Percentiles rank a stretch among this genome's conserved stretches.
Evolutionary conservation across 2,888 invertebrate genomes (phyloP).

Genomic region (Tipula confusa): DNA sequence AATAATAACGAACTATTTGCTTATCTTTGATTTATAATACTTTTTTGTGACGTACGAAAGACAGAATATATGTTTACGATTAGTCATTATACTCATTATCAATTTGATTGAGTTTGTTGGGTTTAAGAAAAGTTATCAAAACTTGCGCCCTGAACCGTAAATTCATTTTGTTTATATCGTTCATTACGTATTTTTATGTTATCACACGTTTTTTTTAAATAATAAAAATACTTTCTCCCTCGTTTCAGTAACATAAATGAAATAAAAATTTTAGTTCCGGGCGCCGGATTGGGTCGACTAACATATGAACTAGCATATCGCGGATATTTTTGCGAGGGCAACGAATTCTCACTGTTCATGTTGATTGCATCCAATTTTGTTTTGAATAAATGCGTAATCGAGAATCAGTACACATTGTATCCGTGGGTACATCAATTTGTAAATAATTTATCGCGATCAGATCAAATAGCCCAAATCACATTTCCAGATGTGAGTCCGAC

Average conservation of each 20-base stretch:
- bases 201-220: no score
- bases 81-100: not conserved
- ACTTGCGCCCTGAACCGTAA: not conserved
- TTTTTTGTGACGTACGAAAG: not conserved
- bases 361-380: constrained; percentile 94
- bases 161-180: not conserved
- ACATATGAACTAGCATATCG: constrained; percentile 88
- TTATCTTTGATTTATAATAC: not conserved
- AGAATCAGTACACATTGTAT: constrained; percentile 75
- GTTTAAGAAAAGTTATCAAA: not conserved
- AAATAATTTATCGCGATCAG: constrained; percentile 76
- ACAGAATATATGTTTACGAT: not conserved
- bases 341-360: constrained; percentile 98
- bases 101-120: no score
- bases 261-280: constrained; percentile 84
- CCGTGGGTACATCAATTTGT: constrained; percentile 96
- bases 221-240: no score
- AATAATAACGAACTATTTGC: constrained; percentile 7
- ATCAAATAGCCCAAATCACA: constrained; percentile 70
- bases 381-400: constrained; percentile 64
- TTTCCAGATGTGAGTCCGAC: constrained; percentile 89
- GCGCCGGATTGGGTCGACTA: constrained; percentile 91
- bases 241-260: constrained; percentile 43
- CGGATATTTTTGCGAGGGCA: constrained; percentile 92
- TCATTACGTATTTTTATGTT: not conserved